Conservation (phyloP, 2,888 invertebrate genomes). For the Acleris cristana region DNA sequence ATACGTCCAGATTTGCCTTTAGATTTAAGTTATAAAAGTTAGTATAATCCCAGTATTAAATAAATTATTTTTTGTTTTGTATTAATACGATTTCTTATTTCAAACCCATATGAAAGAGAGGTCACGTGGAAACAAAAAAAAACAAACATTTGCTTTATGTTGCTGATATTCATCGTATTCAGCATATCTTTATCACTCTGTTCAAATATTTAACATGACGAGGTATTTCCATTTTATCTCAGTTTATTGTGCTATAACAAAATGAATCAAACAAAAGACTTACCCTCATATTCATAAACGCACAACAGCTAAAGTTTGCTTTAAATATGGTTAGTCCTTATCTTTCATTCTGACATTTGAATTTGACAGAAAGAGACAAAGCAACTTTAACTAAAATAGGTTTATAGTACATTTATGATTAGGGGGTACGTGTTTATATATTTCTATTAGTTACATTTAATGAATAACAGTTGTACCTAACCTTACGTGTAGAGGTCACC, state of each 20-base stretch:
- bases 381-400: no score
- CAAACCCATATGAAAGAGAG: slow-evolving; percentile 1
- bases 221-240: slow-evolving; percentile 37
- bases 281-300: no score
- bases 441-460: no score
- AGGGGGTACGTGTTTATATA: no score
- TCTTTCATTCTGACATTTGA: no score
- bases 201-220: slow-evolving; percentile 52
- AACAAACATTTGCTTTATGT: slow-evolving; percentile 53
- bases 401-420: no score
- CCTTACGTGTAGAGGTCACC: no score
- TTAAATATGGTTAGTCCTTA: no score
- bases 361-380: no score
- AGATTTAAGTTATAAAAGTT: slow-evolving; percentile 85
- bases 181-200: slow-evolving; percentile 63
- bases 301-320: no score
- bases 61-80: slow-evolving; percentile 48
- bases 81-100: slow-evolving; percentile 38
- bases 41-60: slow-evolving; percentile 58
- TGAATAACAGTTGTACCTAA: no score
- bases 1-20: slow-evolving; percentile 81
- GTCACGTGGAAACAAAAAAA: slow-evolving; percentile 31
- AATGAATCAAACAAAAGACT: no score
- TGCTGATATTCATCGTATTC: slow-evolving; percentile 62
- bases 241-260: slow-evolving; percentile 6